These are phyloP conservation scores for Toxonevra muliebris DNA, from an alignment of 2,888 invertebrate genomes.

Conservation along the genomic window DNA sequence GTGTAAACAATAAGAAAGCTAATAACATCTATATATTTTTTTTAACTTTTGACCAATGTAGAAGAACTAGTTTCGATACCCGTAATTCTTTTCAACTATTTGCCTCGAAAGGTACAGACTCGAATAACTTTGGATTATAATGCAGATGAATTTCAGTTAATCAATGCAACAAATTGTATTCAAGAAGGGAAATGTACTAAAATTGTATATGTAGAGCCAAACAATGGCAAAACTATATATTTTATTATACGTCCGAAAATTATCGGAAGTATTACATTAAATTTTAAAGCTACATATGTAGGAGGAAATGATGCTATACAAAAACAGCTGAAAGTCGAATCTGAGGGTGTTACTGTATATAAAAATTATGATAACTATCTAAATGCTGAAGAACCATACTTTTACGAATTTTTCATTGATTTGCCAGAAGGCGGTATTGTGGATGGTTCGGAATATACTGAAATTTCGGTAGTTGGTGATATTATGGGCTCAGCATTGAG, in stretches of 20 bases:
- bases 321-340: slow-evolving; percentile 77
- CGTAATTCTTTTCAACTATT: slow-evolving; percentile 86
- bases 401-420: slow-evolving; percentile 74
- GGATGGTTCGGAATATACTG: slow-evolving; percentile 70
- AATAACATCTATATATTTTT: background rate
- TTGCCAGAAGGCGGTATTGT: slow-evolving; percentile 77
- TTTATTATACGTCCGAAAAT: slow-evolving; percentile 83
- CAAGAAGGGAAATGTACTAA: slow-evolving; percentile 83
- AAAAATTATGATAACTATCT: slow-evolving; percentile 77
- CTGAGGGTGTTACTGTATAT: slow-evolving; percentile 82
- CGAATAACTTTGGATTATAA: slow-evolving; percentile 84
- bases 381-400: slow-evolving; percentile 70
- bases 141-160: slow-evolving; percentile 81
- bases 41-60: slow-evolving; percentile 11
- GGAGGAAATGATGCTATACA: slow-evolving; percentile 82
- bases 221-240: slow-evolving; percentile 78
- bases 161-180: slow-evolving; percentile 86
- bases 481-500: slow-evolving; percentile 70
- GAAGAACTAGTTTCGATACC: slow-evolving; percentile 88
- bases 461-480: slow-evolving; percentile 70
- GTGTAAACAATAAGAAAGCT: background rate
- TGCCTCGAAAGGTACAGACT: slow-evolving; percentile 77
- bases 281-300: slow-evolving; percentile 77
- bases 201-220: slow-evolving; percentile 73
- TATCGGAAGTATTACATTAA: slow-evolving; percentile 77